Conservation (phyloP, 2,113 vertebrate species). For the Heliornis fulica region DNA sequence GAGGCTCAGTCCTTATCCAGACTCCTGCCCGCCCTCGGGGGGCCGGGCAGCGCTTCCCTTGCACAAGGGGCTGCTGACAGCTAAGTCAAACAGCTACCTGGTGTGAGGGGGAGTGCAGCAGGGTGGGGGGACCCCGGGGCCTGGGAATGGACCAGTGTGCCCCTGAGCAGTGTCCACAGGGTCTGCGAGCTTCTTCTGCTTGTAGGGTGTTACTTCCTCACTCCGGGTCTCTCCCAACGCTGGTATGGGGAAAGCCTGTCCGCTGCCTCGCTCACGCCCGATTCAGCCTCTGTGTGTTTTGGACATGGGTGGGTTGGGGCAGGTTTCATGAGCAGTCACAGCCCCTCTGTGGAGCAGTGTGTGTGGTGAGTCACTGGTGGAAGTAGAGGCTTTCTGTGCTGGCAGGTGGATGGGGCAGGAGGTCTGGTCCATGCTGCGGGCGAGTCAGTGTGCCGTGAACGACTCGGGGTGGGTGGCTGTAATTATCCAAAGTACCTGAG, state of each 20-base stretch:
- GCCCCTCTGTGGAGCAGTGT: not conserved
- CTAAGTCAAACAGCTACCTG: not conserved
- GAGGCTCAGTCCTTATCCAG: not conserved
- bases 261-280: rapidly evolving
- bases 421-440: not conserved
- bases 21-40: not conserved
- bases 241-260: not conserved
- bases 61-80: not conserved
- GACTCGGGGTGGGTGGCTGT: not conserved
- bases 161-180: rapidly evolving
- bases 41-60: not conserved
- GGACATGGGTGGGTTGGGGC: not conserved
- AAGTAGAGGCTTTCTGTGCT: not conserved
- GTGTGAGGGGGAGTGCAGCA: not conserved
- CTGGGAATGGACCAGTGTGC: rapidly evolving
- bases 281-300: not conserved
- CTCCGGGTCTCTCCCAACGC: not conserved
- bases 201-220: rapidly evolving
- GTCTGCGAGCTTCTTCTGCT: not conserved
- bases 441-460: not conserved
- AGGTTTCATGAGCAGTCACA: not conserved
- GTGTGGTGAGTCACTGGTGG: not conserved
- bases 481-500: not conserved
- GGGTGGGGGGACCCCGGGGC: not conserved
- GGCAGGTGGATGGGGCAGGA: not conserved